Base-by-base conservation (phyloP, 2,797 vertebrate species). In the Tapirus indicus region DNA sequence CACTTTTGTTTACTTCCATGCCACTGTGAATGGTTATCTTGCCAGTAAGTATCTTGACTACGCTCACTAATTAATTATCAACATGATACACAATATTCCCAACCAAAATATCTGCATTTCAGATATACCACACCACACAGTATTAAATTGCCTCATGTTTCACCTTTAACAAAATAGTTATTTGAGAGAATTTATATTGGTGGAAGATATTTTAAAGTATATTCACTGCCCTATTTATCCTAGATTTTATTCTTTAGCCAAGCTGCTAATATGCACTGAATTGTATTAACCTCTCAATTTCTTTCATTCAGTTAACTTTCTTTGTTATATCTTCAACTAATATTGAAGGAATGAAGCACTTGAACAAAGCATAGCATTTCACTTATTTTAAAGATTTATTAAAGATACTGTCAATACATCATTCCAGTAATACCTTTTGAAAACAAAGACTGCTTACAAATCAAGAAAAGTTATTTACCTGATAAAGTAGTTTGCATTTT, bases 201-300 rank as follows among this genome's bases (percentile, higher is more conserved):
- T 62, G 14, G 13, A 9, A 69, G 35, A 71, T 68, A 71, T 56
- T 88, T 96, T 47, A 64, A 64, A 74, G 25, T 27, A 60, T 68
- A 71, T 77, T 66, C 2, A 20, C 27, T 49, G 10, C 18, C 49
- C 49, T 80, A 18, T 74, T 77, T 94, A 25, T 7, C 0, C 6
- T 80, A 74, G 21, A 62, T 29, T 94, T 80, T 35, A 21, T 85
- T 97, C 49, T 68, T 84, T 23, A 77, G 20, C 3, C 52, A 85
- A 52, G 14, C 14, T 80, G 6, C 25, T 92, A 66, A 44, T 29
- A 21, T 88, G 38, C n/a, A 10, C 58, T 74, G 29, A 74, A 60
- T n/a, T 84, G 25, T 49, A 84, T 79, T 66, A 92, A 56, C 44
- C n/a, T 93, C 62, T 75, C 29, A 86, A 52, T 86, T 93, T 60